Evolutionary conservation across 53 echinoderm and acorn worm species (phyloP).

Genomic region (Hippasteria phrygiana): DNA sequence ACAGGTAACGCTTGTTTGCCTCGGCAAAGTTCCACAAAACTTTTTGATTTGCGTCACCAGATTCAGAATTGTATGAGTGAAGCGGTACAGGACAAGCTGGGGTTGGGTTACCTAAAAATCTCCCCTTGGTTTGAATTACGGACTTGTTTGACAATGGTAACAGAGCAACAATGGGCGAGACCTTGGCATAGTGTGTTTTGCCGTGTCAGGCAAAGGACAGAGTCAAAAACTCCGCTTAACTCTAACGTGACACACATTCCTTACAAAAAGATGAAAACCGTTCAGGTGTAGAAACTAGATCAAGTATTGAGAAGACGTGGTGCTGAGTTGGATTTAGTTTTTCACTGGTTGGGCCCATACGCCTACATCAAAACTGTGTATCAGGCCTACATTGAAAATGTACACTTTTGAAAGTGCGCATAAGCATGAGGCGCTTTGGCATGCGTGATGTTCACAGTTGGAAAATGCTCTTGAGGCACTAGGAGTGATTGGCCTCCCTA

Average conservation of each 20-base stretch:
- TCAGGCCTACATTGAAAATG: too few species aligned
- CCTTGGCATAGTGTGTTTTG: conserved; percentile 44
- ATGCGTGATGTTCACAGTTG: too few species aligned
- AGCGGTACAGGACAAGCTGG: neutral
- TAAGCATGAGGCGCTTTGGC: too few species aligned
- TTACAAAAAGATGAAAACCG: neutral
- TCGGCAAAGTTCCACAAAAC: too few species aligned
- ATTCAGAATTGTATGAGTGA: too few species aligned
- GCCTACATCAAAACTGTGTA: neutral
- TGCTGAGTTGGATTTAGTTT: too few species aligned
- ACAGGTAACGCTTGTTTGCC: too few species aligned
- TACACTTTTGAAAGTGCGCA: too few species aligned
- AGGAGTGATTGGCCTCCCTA: too few species aligned
- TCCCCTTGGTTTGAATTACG: neutral
- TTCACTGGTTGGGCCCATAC: too few species aligned
- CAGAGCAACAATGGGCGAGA: conserved; percentile 23
- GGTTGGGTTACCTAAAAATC: neutral
- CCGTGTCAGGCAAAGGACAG: conserved; percentile 26
- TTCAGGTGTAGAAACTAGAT: conserved; percentile 32
- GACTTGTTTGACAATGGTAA: neutral
- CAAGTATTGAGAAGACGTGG: neutral
- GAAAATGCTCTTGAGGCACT: too few species aligned
- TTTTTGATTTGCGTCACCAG: too few species aligned
- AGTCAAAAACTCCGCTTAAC: conserved; percentile 22
- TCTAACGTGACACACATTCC: conserved; percentile 44